Evolutionary conservation across 2,797 vertebrate species (phyloP), one percentile per base, ranked within the genome.

Genomic region (Cacajao melanocephalus): DNA sequence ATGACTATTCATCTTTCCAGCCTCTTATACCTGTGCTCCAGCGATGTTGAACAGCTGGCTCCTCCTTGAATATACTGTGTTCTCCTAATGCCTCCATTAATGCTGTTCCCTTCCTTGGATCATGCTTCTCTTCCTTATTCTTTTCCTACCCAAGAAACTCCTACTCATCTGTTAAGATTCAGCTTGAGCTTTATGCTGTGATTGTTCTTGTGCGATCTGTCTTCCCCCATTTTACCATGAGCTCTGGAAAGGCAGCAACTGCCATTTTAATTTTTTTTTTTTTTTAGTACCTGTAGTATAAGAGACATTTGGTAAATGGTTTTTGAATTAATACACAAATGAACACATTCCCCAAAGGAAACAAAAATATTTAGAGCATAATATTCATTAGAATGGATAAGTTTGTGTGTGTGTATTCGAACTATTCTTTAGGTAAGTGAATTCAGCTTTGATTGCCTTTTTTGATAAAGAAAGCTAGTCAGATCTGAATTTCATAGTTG

Each of bases 91-190:
- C n/a, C 14, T 93, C 57, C 87, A 92, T 9, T 88, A 90, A 81
- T 76, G 67, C 55, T 30, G 19, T 55, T 94, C 44, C 44, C 72
- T 73, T 93, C 91, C 80, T 93, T 79, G 80, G 86, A 83, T 78
- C 44, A 81, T 19, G 11, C 33, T 88, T 94, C 57, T 88, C 24
- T 78, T 80, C 44, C 5, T 55, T 95, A 82, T 90, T 88, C n/a
- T 90, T 64, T 95, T 95, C 58, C 61, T 95, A 64, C 13, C 19
- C 48, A 41, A 70, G 67, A 93, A 94, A 97, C 55, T 93, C 67
- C 61, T 61, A 93, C 58, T 90, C 50, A 14, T 39, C 72, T 89
- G 39, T 80, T 90, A 96, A 95, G 73, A 96, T 89, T 95, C 57
- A 86, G 46, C 57, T 91, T 90, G 44, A 55, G 70, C 33, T 91